A percentile compares a stretch with the other conserved stretches of the same genome.
phyloP scores from a whole-genome alignment of 2,113 vertebrate species.

The Microcebus jonahi region DNA sequence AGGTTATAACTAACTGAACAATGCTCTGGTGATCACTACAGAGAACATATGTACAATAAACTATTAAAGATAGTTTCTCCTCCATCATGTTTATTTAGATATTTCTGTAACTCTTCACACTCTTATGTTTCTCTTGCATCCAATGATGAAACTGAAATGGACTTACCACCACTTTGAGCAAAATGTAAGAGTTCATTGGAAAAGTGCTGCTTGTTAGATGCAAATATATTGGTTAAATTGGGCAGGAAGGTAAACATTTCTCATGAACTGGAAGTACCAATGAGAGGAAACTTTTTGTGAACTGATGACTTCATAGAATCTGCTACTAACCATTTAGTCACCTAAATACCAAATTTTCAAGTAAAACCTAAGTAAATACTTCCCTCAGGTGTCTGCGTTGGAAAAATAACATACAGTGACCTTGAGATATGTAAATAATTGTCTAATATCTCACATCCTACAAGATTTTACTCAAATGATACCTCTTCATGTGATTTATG shows the following conservation, averaged over 20 bases:
- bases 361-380: background rate
- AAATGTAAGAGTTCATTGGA: background rate
- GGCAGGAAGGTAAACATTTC: background rate
- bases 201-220: background rate
- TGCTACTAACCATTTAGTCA: background rate
- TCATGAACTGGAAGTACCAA: background rate
- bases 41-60: background rate
- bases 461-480: background rate
- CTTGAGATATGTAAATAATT: background rate
- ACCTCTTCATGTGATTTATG: background rate
- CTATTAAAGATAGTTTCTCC: background rate
- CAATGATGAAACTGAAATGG: background rate
- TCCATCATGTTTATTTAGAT: background rate
- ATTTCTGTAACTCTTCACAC: background rate
- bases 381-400: background rate
- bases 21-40: background rate
- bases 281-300: background rate
- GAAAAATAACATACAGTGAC: slow-evolving; percentile 22
- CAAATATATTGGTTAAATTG: background rate
- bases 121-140: background rate
- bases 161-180: background rate
- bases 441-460: background rate
- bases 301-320: background rate
- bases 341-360: background rate
- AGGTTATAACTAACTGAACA: background rate